These are phyloP conservation scores for Escarpia spicata DNA, from an alignment of 2,888 invertebrate genomes.

Conservation along the genomic window DNA sequence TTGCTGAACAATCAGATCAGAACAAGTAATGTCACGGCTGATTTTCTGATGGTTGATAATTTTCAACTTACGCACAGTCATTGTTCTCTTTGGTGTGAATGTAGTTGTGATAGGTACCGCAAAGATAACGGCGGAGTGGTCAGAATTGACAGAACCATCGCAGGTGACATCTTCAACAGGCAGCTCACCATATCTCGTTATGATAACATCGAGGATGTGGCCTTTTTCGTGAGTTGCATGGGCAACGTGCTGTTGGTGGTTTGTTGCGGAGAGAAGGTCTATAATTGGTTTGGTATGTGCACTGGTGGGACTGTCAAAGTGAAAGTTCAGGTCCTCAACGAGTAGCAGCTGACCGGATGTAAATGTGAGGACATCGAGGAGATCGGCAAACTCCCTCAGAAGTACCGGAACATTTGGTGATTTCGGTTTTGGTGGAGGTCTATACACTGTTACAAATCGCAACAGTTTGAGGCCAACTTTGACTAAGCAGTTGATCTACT, in stretches of 20 bases:
- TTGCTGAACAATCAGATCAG: no score
- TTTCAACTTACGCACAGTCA: neutral
- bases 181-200: neutral
- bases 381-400: no score
- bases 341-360: neutral
- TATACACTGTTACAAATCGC: no score
- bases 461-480: no score
- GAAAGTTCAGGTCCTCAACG: neutral
- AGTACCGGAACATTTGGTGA: no score
- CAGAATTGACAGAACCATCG: neutral
- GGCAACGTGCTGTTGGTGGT: neutral
- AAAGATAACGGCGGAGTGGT: neutral
- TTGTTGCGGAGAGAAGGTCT: neutral
- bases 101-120: neutral
- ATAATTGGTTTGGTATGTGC: neutral
- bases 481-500: no score
- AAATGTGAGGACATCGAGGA: no score
- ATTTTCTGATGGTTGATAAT: neutral
- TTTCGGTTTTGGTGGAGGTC: no score
- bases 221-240: neutral
- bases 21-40: neutral
- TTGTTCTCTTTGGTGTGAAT: no score
- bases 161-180: neutral
- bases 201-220: neutral
- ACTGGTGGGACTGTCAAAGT: neutral